These are phyloP conservation scores for Drosophila prostipennis DNA, from an alignment of 2,888 invertebrate genomes.

Conservation along the genomic window DNA sequence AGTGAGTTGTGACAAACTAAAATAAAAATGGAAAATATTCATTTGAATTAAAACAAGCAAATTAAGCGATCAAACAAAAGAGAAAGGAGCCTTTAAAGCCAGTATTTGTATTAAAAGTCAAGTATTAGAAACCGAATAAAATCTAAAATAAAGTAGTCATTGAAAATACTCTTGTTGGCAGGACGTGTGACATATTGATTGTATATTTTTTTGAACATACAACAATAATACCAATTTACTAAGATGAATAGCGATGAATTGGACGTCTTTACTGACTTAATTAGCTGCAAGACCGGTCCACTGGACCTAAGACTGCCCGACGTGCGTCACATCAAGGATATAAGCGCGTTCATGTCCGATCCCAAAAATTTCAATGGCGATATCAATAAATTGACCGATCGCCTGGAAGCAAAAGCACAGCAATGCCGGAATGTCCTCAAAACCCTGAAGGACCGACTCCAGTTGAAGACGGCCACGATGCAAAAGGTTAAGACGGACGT, in stretches of 20 bases:
- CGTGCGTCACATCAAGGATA: slow-evolving; percentile 42
- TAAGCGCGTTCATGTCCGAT: slow-evolving; percentile 38
- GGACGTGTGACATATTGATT: background rate
- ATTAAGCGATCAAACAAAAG: background rate
- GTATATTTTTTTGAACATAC: background rate
- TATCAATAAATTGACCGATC: slow-evolving; percentile 10
- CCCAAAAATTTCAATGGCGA: slow-evolving; percentile 10
- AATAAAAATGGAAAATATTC: background rate
- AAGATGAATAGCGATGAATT: slow-evolving; percentile 12
- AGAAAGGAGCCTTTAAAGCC: too few relatives aligned
- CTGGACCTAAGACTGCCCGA: slow-evolving; percentile 38
- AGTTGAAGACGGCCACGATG: slow-evolving; percentile 29
- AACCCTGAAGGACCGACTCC: slow-evolving; percentile 24
- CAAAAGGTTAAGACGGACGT: slow-evolving; percentile 47
- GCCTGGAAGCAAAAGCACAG: slow-evolving; percentile 13
- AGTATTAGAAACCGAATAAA: background rate
- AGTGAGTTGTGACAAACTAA: background rate
- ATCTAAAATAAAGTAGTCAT: background rate
- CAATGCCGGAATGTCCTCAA: slow-evolving; percentile 40
- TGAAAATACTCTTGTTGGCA: too few relatives aligned
- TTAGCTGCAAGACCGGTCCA: slow-evolving; percentile 11
- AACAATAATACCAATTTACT: background rate
- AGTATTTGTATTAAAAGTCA: background rate
- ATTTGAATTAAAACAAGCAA: background rate
- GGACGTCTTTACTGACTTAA: slow-evolving; percentile 8